These are phyloP conservation scores for Bothrops jararaca DNA, from an alignment of 2,113 vertebrate species.

Conservation along the genomic window DNA sequence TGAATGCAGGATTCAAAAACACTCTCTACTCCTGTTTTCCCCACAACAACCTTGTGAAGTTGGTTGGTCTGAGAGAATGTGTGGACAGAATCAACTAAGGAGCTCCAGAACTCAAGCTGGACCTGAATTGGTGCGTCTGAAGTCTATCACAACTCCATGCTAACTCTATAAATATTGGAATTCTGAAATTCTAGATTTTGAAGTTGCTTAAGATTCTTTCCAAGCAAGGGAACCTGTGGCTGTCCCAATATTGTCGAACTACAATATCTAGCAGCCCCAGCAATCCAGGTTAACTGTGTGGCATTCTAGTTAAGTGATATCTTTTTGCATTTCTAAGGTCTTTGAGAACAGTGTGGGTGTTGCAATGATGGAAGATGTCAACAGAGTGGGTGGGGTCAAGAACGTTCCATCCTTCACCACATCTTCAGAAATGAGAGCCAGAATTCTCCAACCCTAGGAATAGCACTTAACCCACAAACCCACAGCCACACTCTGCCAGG, in stretches of 20 bases:
- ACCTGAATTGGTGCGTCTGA: neutral
- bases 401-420: neutral
- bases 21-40: neutral
- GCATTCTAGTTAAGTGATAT: neutral
- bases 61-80: neutral
- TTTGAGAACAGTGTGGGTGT: neutral
- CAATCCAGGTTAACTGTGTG: neutral
- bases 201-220: neutral
- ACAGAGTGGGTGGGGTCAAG: neutral
- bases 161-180: neutral
- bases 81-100: neutral
- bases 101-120: neutral
- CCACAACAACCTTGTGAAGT: neutral
- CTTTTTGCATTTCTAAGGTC: neutral
- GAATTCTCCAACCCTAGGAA: too few relatives aligned
- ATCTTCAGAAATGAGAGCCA: neutral
- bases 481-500: too few relatives aligned
- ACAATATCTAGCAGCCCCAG: neutral
- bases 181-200: neutral
- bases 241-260: neutral
- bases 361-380: neutral
- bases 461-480: too few relatives aligned
- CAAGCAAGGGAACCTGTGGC: neutral
- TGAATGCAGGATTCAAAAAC: neutral
- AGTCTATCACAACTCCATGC: neutral